These are phyloP conservation scores for Resseliella maxima DNA, from an alignment of 2,888 invertebrate species.

Conservation along the genomic window DNA sequence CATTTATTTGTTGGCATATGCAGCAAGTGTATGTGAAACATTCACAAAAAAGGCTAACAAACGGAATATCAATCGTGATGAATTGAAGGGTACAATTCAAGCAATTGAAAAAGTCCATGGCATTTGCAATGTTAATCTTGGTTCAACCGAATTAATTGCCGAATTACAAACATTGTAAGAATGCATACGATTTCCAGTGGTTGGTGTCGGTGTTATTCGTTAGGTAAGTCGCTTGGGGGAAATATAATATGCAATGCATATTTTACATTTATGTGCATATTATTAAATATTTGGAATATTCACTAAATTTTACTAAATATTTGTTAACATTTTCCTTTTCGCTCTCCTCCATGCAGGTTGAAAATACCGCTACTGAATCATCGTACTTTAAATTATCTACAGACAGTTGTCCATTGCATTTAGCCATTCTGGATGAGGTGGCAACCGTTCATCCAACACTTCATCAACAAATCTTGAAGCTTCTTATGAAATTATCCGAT, in stretches of 20 bases:
- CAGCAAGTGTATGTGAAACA: constrained; percentile 91
- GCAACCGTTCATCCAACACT: constrained; percentile 89
- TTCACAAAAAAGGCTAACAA: constrained; percentile 72
- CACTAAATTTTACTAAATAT: too few species aligned
- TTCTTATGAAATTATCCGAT: constrained; percentile 90
- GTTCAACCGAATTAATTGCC: constrained; percentile 92
- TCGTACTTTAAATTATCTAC: constrained; percentile 96
- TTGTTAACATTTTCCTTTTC: too few species aligned
- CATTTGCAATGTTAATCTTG: constrained; percentile 90
- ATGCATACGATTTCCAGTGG: constrained; percentile 91
- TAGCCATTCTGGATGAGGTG: constrained; percentile 97
- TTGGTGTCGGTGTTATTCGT: constrained; percentile 91
- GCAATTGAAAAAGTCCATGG: constrained; percentile 94
- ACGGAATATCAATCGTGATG: constrained; percentile 82
- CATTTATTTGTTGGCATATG: constrained; percentile 92
- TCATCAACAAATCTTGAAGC: constrained; percentile 86
- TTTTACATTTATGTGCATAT: too few species aligned
- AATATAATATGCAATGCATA: too few species aligned
- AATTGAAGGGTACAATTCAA: constrained; percentile 88
- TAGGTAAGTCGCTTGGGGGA: too few species aligned
- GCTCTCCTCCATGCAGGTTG: too few species aligned
- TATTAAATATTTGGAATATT: too few species aligned
- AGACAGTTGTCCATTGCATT: constrained; percentile 95
- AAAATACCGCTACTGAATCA: constrained; percentile 92
- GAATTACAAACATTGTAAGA: constrained; percentile 92